These are phyloP conservation scores for Heliothis peltigera DNA, from an alignment of 2,888 invertebrate species.

Conservation along the genomic window DNA sequence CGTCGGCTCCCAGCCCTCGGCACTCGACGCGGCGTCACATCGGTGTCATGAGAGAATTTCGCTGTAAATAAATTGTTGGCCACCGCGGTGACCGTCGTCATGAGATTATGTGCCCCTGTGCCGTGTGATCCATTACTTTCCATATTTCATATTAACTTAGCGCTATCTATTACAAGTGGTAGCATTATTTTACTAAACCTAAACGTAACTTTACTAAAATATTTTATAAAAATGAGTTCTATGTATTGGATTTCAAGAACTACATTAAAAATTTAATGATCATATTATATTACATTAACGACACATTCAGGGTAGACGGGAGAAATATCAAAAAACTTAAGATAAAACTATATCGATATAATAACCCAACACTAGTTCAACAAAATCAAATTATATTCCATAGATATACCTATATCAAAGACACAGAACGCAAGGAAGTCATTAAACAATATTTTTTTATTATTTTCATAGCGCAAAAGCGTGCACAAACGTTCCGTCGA, in stretches of 20 bases:
- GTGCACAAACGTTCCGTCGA: constrained; percentile 51
- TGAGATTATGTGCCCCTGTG: constrained; percentile 71
- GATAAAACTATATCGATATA: constrained; percentile 8
- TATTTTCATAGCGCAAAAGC: constrained; percentile 22
- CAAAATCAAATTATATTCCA: not conserved
- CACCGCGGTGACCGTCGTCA: constrained; percentile 72
- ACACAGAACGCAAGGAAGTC: constrained; percentile 22
- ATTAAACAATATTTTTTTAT: constrained; percentile 33
- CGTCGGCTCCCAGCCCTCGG: constrained; percentile 39
- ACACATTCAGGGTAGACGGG: too few species aligned
- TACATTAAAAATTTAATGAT: too few species aligned
- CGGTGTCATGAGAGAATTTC: constrained; percentile 67
- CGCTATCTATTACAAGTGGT: constrained; percentile 52
- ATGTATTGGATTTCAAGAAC: too few species aligned
- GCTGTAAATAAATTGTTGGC: constrained; percentile 75
- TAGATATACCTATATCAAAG: not conserved
- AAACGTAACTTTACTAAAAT: too few species aligned
- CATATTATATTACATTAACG: too few species aligned
- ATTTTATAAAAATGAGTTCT: too few species aligned
- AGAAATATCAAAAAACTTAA: too few species aligned
- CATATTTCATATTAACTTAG: constrained; percentile 57
- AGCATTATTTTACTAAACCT: constrained; percentile 16
- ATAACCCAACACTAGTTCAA: not conserved
- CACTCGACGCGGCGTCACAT: constrained; percentile 48
- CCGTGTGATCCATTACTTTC: constrained; percentile 67